Evolutionary conservation across 2,113 vertebrate genomes (phyloP).

Genomic region (Patagioenas fasciata): DNA sequence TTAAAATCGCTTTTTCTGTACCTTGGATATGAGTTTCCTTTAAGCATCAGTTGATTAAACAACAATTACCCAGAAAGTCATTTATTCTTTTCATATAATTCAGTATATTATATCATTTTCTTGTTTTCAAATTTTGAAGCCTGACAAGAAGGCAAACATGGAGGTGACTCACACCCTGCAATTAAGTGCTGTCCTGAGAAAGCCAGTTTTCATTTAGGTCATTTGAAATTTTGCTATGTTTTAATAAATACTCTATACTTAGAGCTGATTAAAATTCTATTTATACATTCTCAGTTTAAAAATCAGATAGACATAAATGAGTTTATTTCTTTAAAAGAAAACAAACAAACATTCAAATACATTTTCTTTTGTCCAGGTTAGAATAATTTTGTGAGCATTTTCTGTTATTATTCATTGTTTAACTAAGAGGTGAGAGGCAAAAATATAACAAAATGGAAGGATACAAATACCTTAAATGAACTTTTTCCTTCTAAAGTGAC

Average conservation of each 20-base stretch:
- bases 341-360: background rate
- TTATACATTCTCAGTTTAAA: background rate
- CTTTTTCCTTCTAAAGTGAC: background rate
- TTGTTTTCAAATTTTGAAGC: conserved; percentile 10
- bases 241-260: background rate
- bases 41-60: background rate
- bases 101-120: background rate
- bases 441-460: background rate
- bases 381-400: background rate
- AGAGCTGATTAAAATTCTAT: background rate
- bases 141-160: background rate
- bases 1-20: background rate
- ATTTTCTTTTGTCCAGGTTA: background rate
- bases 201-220: background rate
- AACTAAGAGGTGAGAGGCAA: background rate
- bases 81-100: background rate
- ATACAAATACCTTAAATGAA: background rate
- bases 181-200: background rate
- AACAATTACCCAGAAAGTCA: background rate
- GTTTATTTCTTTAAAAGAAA: background rate
- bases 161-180: background rate
- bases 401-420: background rate
- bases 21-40: background rate
- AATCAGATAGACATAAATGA: background rate
- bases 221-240: background rate